A percentile compares a stretch with the other conserved stretches of the same genome.
Conservation (phyloP, 2,113 vertebrate species). For the Lathamus discolor region DNA sequence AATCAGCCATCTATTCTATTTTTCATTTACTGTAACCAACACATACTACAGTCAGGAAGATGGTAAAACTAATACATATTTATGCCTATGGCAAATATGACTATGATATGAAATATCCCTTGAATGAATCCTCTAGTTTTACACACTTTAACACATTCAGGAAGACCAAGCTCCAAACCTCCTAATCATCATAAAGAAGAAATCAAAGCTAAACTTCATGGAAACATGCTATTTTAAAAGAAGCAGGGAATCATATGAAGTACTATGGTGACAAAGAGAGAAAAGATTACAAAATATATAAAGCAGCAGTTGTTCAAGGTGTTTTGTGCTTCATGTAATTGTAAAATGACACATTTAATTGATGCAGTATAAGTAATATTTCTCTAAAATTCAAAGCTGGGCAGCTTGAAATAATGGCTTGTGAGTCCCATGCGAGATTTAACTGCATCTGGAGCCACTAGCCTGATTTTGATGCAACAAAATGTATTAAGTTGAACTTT, state of each 20-base stretch:
- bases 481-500: background rate
- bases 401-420: background rate
- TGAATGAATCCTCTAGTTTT: background rate
- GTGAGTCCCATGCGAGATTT: background rate
- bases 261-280: constrained; percentile 24
- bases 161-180: background rate
- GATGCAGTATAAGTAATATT: background rate
- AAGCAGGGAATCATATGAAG: constrained; percentile 30
- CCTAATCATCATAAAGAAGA: background rate
- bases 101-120: background rate
- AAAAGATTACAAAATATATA: constrained; percentile 36
- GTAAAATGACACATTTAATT: background rate
- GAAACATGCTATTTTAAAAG: constrained; percentile 33
- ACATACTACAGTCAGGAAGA: background rate
- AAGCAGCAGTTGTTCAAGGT: background rate
- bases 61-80: constrained; percentile 8
- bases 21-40: background rate
- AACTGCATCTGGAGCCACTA: background rate
- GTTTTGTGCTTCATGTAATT: background rate
- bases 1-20: background rate
- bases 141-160: background rate
- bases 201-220: constrained; percentile 34
- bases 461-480: background rate
- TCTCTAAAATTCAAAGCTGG: background rate
- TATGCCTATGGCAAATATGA: constrained; percentile 29